Percentiles rank a stretch among this genome's conserved stretches.
These are phyloP conservation scores for Lycopodina hypogea DNA, from an alignment of 37 sponge, comb jelly and placozoan genomes.

Conservation along the genomic window DNA sequence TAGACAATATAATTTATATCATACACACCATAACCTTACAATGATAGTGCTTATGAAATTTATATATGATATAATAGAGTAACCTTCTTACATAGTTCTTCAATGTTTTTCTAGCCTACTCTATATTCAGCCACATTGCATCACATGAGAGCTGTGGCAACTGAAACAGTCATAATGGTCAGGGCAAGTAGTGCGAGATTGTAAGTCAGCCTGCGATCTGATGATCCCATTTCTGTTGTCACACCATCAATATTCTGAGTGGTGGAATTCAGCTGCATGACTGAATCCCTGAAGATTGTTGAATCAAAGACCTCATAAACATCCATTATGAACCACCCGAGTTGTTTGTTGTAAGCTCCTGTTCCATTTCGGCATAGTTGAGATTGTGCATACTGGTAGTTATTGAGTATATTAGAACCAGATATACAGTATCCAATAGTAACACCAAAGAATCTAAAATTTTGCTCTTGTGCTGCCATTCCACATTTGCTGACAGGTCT, in stretches of 20 bases:
- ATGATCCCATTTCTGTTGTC: too few species aligned
- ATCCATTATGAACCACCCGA: constrained; percentile 39
- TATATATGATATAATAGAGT: too few species aligned
- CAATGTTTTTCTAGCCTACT: too few species aligned
- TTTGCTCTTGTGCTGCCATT: constrained; percentile 14
- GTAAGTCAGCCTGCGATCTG: too few species aligned
- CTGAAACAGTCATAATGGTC: too few species aligned
- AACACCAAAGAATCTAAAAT: constrained; percentile 36
- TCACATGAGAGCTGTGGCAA: too few species aligned
- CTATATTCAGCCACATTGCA: too few species aligned
- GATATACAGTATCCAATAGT: constrained; percentile 57
- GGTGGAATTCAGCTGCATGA: background rate
- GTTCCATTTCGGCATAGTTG: constrained; percentile 29
- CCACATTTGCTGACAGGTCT: constrained; percentile 56
- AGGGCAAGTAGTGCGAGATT: too few species aligned
- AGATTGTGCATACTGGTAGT: constrained; percentile 8
- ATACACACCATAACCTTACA: too few species aligned
- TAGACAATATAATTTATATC: too few species aligned
- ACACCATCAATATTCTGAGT: background rate
- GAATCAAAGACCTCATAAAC: constrained; percentile 16
- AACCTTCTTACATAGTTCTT: too few species aligned
- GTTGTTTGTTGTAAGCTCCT: constrained; percentile 27
- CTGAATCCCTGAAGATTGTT: constrained; percentile 7
- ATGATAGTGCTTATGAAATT: too few species aligned
- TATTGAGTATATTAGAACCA: constrained; percentile 33